A percentile compares a stretch with the other conserved stretches of the same genome.
phyloP scores from a whole-genome alignment of 2,797 vertebrate species.

The Capromys pilorides region DNA sequence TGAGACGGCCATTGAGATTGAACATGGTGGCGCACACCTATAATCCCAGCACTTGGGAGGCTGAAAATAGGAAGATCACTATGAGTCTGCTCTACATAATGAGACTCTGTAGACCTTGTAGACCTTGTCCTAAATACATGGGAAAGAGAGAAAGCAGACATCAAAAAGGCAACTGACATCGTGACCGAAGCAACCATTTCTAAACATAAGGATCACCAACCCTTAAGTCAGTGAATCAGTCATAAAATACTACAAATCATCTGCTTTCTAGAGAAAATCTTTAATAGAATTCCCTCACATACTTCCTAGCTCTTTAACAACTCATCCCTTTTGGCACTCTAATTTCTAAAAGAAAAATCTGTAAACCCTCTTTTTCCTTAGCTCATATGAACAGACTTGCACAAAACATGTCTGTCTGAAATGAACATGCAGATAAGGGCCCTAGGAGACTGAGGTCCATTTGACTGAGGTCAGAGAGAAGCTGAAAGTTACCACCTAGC shows the following conservation, averaged over 20 bases:
- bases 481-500: background rate
- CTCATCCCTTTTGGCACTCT: background rate
- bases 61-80: too few species aligned
- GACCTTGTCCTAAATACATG: too few species aligned
- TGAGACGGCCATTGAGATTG: too few species aligned
- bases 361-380: background rate
- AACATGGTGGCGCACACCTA: too few species aligned
- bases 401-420: background rate
- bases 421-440: background rate
- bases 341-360: background rate
- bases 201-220: conserved; percentile 26
- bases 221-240: background rate
- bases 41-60: too few species aligned
- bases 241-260: background rate
- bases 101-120: too few species aligned
- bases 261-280: background rate
- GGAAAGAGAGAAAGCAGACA: background rate
- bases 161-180: conserved; percentile 8
- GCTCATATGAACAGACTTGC: background rate
- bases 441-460: background rate
- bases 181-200: background rate
- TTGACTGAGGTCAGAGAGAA: background rate
- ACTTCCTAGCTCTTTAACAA: background rate
- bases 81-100: too few species aligned
- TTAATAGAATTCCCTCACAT: background rate